Percentiles rank a stretch among this genome's conserved stretches.
Evolutionary conservation across 1,140 invertebrate genomes (phyloP).

Genomic region (Bombus polaris): DNA sequence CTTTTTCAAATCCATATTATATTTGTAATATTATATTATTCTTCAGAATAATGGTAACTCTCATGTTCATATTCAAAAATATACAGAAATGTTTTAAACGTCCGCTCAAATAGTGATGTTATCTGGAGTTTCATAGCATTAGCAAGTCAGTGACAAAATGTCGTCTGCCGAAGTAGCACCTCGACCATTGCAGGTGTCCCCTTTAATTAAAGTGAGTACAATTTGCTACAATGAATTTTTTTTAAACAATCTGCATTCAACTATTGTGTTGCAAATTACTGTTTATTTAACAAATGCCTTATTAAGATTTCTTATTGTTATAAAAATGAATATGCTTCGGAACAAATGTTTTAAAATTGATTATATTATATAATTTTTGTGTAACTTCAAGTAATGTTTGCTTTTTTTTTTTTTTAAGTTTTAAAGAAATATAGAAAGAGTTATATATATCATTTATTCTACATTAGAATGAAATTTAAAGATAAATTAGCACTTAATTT

Average conservation of each 20-base stretch:
- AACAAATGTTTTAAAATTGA: slow-evolving; percentile 1
- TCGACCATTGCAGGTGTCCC: slow-evolving; percentile 87
- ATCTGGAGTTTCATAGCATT: not conserved
- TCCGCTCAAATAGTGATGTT: not conserved
- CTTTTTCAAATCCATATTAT: not conserved
- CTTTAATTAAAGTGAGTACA: slow-evolving; percentile 87
- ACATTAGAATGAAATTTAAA: not conserved
- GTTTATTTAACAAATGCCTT: too few species aligned
- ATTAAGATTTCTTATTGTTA: not conserved
- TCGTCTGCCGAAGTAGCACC: slow-evolving; percentile 73
- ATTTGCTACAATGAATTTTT: not conserved
- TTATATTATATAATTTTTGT: slow-evolving; percentile 63
- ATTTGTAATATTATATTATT: not conserved
- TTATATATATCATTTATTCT: slow-evolving; percentile 48
- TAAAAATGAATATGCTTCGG: not conserved
- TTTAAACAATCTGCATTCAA: not conserved
- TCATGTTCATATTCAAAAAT: not conserved
- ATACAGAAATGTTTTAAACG: not conserved
- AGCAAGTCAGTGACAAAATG: slow-evolving; percentile 67
- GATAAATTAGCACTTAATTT: not conserved
- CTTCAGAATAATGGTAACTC: not conserved
- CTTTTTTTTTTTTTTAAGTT: not conserved
- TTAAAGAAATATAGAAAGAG: slow-evolving; percentile 15
- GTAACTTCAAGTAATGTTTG: slow-evolving; percentile 59
- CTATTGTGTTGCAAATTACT: not conserved